Percentiles rank a stretch among this genome's conserved stretches.
phyloP scores from a whole-genome alignment of 2,888 invertebrate genomes.

The Megamerina dolium region DNA sequence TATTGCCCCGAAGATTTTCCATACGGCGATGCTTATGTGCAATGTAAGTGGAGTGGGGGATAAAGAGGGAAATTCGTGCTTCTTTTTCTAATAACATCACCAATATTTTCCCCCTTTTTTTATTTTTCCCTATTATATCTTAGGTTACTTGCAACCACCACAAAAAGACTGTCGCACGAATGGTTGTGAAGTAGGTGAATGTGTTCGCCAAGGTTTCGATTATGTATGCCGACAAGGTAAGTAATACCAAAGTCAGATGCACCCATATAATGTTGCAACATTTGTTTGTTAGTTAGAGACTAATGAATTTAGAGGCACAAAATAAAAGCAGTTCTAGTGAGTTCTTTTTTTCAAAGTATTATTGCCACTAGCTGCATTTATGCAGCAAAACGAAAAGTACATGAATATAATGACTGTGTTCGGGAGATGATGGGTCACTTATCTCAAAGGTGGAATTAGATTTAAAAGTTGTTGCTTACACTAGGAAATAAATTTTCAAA shows the following conservation, averaged over 20 bases:
- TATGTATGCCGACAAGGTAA: constrained; percentile 58
- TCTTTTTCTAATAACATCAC: not conserved
- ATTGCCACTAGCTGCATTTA: no score
- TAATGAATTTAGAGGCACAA: no score
- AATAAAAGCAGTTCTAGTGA: no score
- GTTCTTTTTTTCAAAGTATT: no score
- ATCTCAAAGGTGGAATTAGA: no score
- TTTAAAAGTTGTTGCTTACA: no score
- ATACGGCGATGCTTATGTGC: constrained; percentile 75
- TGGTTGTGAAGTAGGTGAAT: constrained; percentile 79
- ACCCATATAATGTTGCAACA: not conserved
- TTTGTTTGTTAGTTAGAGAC: not conserved
- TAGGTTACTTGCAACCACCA: constrained; percentile 44
- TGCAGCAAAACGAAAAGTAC: no score
- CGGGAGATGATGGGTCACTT: no score
- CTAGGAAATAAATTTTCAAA: no score
- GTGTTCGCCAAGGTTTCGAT: constrained; percentile 75
- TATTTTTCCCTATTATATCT: constrained; percentile 1
- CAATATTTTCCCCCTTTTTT: not conserved
- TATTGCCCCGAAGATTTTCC: constrained; percentile 79
- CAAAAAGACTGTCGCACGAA: constrained; percentile 71
- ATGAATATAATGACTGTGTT: no score
- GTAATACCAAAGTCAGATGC: constrained; percentile 25
- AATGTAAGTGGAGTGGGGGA: constrained; percentile 62
- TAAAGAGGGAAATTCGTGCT: not conserved